Evolutionary conservation across 2,797 vertebrate species (phyloP), one percentile per base, ranked within the genome.

Genomic region (Cynodonichthys magdalenae): DNA sequence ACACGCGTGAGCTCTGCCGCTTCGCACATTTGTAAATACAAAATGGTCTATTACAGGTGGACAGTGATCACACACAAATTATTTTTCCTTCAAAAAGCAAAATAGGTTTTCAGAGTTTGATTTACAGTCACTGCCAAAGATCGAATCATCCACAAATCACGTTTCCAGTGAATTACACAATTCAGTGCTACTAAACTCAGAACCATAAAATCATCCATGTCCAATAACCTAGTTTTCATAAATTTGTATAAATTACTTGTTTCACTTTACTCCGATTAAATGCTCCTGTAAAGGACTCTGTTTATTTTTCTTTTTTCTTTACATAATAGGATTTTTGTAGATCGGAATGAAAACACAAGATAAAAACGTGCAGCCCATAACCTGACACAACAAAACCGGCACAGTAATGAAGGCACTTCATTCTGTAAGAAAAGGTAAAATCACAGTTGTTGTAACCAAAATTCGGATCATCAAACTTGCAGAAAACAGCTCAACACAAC

Each of bases 341-440:
- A 81, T 53, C 69, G 67, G 51, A 81, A 91, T 93, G 94, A 93
- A 95, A 94, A 93, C 44, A 89, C 90, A 88, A 90, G 91, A 88
- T 15, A 93, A 90, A 95, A 95, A 89, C 78, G 86, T 79, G 87
- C 89, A 90, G 92, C 87, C 81, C 83, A 81, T 79, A 75, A 81
- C 87, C 84, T 86, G 82, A 95, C 95, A 95, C 95, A 95, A 95
- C 70, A 93, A 95, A 93, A 93, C 92, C 79, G 77, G 80, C 83
- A 88, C 90, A 90, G 94, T 93, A 93, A 92, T 95, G 90, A 98
- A 99, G 97, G 97, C 97, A 98, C 97, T 99, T 98, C 92, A 94
- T 95, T 94, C 93, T 92, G 94, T 93, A 95, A 92, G 92, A 95
- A 90, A 92, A 91, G 89, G 90, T 87, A 92, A 24, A 93, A 91